A percentile compares a stretch with the other conserved stretches of the same genome.
Evolutionary conservation across 2,888 invertebrate species (phyloP).

Genomic region (Chouioia cunea): DNA sequence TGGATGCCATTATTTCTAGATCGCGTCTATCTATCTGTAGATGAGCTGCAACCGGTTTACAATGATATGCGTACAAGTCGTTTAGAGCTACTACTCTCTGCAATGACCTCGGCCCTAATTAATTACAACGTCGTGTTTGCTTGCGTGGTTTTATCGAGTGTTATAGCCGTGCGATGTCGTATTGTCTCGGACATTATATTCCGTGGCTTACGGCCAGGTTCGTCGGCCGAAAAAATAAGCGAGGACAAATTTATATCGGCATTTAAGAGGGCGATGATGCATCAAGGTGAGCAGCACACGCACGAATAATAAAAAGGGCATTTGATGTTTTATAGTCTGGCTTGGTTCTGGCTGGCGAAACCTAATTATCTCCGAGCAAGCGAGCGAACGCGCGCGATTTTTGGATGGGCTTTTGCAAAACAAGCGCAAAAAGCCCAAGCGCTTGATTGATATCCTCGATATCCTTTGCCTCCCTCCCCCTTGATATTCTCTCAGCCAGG

Average conservation of each 20-base stretch:
- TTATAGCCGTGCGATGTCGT: too few relatives aligned
- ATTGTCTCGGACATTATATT: too few relatives aligned
- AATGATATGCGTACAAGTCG: conserved; percentile 20
- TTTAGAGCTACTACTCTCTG: conserved; percentile 32
- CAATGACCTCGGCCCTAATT: conserved; percentile 24
- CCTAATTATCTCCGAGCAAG: conserved; percentile 44
- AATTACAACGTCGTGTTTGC: conserved; percentile 23
- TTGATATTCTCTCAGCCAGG: conserved; percentile 43
- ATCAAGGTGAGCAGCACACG: conserved; percentile 18
- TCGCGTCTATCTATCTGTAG: too few relatives aligned
- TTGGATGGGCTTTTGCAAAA: conserved; percentile 37
- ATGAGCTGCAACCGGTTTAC: too few relatives aligned
- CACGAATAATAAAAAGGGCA: conserved; percentile 44
- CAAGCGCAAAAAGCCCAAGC: conserved; percentile 32
- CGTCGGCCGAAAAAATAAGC: too few relatives aligned
- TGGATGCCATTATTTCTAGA: too few relatives aligned
- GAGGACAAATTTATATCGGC: conserved; percentile 37
- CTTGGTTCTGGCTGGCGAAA: conserved; percentile 27
- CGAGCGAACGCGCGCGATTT: conserved; percentile 27
- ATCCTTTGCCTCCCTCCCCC: conserved; percentile 29
- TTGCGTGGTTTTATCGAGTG: not conserved
- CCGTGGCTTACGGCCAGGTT: too few relatives aligned
- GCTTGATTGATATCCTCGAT: conserved; percentile 50
- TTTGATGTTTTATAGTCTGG: conserved; percentile 45
- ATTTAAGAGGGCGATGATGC: conserved; percentile 29